Percentiles rank a stretch among this genome's conserved stretches.
Conservation (phyloP, 2,888 invertebrate genomes). For the Drosophila silvestris region DNA sequence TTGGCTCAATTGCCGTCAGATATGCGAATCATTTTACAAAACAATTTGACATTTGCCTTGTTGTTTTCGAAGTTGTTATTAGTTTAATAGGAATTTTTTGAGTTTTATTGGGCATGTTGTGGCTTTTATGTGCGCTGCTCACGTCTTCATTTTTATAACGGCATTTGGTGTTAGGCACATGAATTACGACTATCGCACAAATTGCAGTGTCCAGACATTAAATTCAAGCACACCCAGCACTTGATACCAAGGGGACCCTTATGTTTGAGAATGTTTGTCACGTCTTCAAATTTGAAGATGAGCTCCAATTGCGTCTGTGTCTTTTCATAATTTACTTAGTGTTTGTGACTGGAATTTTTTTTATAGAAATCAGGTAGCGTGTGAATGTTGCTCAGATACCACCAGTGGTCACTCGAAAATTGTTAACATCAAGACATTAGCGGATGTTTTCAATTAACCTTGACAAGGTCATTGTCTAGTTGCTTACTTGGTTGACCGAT, state of each 20-base stretch:
- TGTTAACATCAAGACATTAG: slow-evolving; percentile 31
- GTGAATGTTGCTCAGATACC: slow-evolving; percentile 31
- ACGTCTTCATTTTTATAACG: slow-evolving; percentile 59
- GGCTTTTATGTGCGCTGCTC: slow-evolving; percentile 47
- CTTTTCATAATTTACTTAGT: slow-evolving; percentile 32
- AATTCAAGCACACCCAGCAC: slow-evolving; percentile 10
- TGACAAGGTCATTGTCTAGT: slow-evolving; percentile 64
- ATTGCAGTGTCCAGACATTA: slow-evolving; percentile 27
- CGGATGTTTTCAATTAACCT: slow-evolving; percentile 37
- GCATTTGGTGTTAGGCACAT: slow-evolving; percentile 49
- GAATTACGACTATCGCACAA: slow-evolving; percentile 63
- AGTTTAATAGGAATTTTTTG: slow-evolving; percentile 36
- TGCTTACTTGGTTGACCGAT: slow-evolving; percentile 37
- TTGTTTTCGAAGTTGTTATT: slow-evolving; percentile 38
- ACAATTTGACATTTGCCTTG: slow-evolving; percentile 1
- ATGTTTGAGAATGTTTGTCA: slow-evolving; percentile 34
- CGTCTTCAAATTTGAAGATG: slow-evolving; percentile 33
- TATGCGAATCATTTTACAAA: slow-evolving; percentile 14
- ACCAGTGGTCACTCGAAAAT: slow-evolving; percentile 26
- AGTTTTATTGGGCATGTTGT: slow-evolving; percentile 33
- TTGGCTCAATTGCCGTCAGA: slow-evolving; percentile 20
- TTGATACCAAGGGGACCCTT: slow-evolving; percentile 51
- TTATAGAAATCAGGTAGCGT: slow-evolving; percentile 26
- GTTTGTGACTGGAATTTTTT: slow-evolving; percentile 27
- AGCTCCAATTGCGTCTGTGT: slow-evolving; percentile 50